Conservation (phyloP, 1,140 invertebrate genomes). For the Caerostris extrusa region DNA sequence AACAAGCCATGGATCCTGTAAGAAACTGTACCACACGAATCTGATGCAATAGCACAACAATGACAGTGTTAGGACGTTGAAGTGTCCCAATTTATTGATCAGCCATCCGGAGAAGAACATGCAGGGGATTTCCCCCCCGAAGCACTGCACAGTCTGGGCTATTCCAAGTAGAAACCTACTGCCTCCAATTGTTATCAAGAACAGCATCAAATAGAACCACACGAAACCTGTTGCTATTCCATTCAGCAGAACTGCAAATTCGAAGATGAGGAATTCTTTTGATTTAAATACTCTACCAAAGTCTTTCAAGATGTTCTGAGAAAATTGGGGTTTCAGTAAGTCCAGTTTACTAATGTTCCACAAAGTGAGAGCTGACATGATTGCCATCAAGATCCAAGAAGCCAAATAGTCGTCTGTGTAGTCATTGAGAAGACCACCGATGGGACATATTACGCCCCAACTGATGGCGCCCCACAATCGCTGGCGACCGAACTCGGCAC, state of each 20-base stretch:
- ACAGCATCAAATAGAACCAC: constrained; percentile 23
- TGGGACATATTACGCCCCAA: constrained; percentile 25
- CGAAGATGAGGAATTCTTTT: not conserved
- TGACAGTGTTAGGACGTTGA: constrained; percentile 90
- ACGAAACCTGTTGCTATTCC: not conserved
- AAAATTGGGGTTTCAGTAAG: constrained; percentile 11
- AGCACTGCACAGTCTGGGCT: constrained; percentile 85
- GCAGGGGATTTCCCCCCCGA: constrained; percentile 93
- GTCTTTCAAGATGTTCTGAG: constrained; percentile 9
- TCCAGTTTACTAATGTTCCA: not conserved
- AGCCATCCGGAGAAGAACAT: constrained; percentile 92
- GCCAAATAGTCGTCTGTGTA: not conserved
- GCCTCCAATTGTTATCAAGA: not conserved
- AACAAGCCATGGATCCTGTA: constrained; percentile 88
- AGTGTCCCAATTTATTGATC: constrained; percentile 90
- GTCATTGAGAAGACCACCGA: constrained; percentile 20
- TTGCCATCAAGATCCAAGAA: constrained; percentile 11
- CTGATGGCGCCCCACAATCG: constrained; percentile 42
- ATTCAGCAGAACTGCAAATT: not conserved
- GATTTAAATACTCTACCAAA: not conserved
- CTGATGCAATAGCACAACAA: constrained; percentile 88
- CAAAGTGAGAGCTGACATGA: not conserved
- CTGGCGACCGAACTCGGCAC: constrained; percentile 2
- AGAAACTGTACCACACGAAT: constrained; percentile 90
- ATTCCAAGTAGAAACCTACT: constrained; percentile 1